phyloP scores from a whole-genome alignment of 2,113 vertebrate species.

The Poeciliopsis prolifica region DNA sequence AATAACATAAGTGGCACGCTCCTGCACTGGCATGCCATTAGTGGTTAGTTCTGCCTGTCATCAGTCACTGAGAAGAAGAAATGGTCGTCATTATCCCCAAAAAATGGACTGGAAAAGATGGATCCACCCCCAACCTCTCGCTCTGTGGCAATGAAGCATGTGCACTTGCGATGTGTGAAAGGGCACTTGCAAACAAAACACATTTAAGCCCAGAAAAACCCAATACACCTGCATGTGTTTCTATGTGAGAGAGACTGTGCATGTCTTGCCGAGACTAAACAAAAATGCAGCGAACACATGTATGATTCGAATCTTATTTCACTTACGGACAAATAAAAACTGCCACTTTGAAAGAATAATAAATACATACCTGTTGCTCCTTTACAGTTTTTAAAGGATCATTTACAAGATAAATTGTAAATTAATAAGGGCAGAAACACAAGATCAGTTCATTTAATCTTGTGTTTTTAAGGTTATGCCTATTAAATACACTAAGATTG shows the following conservation, averaged over 20 bases:
- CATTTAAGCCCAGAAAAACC: conserved; percentile 43
- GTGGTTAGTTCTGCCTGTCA: conserved; percentile 95
- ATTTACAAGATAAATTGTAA: neutral
- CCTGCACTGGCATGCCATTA: conserved; percentile 94
- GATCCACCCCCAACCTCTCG: conserved; percentile 70
- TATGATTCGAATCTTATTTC: neutral
- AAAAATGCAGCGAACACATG: neutral
- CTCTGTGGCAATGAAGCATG: conserved; percentile 71
- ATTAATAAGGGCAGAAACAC: neutral
- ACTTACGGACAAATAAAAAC: neutral
- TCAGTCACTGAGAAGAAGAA: conserved; percentile 88
- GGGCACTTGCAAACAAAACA: conserved; percentile 49
- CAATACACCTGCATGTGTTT: conserved; percentile 25
- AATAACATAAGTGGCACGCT: conserved; percentile 93
- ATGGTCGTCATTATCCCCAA: conserved; percentile 93
- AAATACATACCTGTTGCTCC: neutral
- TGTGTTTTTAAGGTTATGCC: neutral
- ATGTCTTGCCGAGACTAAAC: conserved; percentile 1
- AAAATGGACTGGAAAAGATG: conserved; percentile 72
- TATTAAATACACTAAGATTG: too few relatives aligned
- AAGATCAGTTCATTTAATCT: too few relatives aligned
- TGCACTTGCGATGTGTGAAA: conserved; percentile 54
- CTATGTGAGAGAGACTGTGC: neutral
- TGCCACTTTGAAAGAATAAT: neutral
- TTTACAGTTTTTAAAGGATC: neutral